Percentiles rank a stretch among this genome's conserved stretches.
Conservation (phyloP, 2,113 vertebrate genomes). For the Chrysemys picta region DNA sequence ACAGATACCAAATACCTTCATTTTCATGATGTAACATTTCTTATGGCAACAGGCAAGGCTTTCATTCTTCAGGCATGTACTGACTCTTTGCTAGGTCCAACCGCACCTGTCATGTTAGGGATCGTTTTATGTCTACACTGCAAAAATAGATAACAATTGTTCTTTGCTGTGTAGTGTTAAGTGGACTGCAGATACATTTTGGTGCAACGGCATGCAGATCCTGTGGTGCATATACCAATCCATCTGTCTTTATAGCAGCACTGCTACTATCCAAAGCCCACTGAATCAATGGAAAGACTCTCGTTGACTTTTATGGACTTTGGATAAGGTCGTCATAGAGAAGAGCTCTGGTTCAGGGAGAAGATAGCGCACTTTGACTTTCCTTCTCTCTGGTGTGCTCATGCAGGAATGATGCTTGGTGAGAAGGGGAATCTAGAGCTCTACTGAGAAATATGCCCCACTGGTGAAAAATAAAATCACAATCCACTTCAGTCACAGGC, state of each 20-base stretch:
- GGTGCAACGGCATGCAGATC: accelerated
- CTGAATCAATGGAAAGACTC: neutral
- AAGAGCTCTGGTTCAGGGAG: neutral
- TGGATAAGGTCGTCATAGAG: neutral
- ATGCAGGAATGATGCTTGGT: neutral
- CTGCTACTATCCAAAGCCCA: neutral
- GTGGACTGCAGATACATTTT: neutral
- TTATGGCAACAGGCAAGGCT: neutral
- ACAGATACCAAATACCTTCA: neutral
- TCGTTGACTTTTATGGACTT: neutral
- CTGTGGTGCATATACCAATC: neutral
- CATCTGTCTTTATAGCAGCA: neutral
- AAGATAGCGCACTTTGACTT: neutral
- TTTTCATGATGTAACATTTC: neutral
- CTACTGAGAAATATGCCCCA: neutral
- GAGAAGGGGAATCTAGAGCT: neutral
- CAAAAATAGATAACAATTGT: neutral
- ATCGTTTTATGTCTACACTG: neutral
- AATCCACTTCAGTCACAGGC: neutral
- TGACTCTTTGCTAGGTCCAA: neutral
- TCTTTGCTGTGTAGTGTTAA: neutral
- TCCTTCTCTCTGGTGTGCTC: neutral
- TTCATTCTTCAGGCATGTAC: neutral
- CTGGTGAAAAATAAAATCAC: neutral
- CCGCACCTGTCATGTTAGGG: neutral